Evolutionary conservation across 2,888 invertebrate species (phyloP), one percentile per base, ranked within the genome.

Genomic region (Philonicus albiceps): DNA sequence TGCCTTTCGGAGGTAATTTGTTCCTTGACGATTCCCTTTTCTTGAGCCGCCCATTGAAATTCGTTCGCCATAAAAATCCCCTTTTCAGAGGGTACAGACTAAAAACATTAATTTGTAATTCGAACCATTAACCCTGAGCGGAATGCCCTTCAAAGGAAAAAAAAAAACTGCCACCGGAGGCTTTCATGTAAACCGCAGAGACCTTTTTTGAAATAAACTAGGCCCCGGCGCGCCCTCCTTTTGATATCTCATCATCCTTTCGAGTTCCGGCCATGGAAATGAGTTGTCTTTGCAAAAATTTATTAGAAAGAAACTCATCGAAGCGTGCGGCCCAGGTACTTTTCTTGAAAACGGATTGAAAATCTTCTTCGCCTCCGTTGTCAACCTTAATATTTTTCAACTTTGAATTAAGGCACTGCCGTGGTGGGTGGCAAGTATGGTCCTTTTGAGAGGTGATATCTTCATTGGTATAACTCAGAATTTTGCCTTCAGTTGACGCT

Each of bases 51-150:
- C 76, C 40, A 76, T 76, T 76, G 76, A 76, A 22, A 40, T 76
- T 76, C 76, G 76, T 13, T 40, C 40, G 22, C 76, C 76, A 76
- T 76, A 76, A 76, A 76, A 76, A 76, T 31, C 76, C 34, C 76
- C 27, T 76, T 76, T 76, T 27, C 8, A 27, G 8, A 34, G 27
- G 34, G 22, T 16, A 76, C 5, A 76, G 19, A 22, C 76, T n/a
- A 76, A 76, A 76, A 76, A 76, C 76, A 76, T 76, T 76, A 76
- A 76, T 76, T 76, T 76, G 76, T 37, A 76, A 76, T 76, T 76
- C 76, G 76, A 76, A 76, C 76, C 76, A 76, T 76, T 76, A 76
- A 40, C 76, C 40, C 34, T 37, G 37, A 76, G 34, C 37, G 37
- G 40, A 76, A 76, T 76, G 22, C 40, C 22, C 40, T 8, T 40